Percentiles rank a stretch among this genome's conserved stretches.
These are phyloP conservation scores for Cinclus cinclus DNA, from an alignment of 2,113 vertebrate genomes.

Conservation along the genomic window DNA sequence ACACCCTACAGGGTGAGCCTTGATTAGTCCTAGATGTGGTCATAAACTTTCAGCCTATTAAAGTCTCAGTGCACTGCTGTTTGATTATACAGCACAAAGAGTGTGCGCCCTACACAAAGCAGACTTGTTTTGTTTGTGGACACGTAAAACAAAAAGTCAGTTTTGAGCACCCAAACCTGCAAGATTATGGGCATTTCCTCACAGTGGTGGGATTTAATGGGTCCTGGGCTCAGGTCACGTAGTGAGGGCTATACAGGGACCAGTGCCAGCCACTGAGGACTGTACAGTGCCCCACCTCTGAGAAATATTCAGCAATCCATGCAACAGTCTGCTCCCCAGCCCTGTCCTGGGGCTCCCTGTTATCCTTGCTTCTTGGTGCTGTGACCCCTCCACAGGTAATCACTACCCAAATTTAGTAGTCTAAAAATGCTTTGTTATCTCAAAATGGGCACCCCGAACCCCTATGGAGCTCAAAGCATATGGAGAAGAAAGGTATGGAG, in stretches of 20 bases:
- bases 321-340: neutral
- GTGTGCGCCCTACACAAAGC: neutral
- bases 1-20: neutral
- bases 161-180: neutral
- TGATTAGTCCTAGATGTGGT: neutral
- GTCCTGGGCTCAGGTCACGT: neutral
- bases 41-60: neutral
- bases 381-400: neutral
- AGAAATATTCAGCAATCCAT: rapidly evolving
- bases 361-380: neutral
- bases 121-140: neutral
- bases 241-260: neutral
- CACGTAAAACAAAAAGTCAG: neutral
- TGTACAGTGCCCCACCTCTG: neutral
- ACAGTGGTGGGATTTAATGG: rapidly evolving
- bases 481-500: neutral
- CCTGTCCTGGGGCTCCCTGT: neutral
- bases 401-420: neutral
- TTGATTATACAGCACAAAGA: neutral
- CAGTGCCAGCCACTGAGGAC: neutral
- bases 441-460: neutral
- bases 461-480: neutral
- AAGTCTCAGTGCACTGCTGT: neutral
- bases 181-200: neutral
- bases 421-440: neutral